Percentiles rank a stretch among this genome's conserved stretches.
Conservation (phyloP, 2,113 vertebrate genomes). For the Eupsittula cactorum region DNA sequence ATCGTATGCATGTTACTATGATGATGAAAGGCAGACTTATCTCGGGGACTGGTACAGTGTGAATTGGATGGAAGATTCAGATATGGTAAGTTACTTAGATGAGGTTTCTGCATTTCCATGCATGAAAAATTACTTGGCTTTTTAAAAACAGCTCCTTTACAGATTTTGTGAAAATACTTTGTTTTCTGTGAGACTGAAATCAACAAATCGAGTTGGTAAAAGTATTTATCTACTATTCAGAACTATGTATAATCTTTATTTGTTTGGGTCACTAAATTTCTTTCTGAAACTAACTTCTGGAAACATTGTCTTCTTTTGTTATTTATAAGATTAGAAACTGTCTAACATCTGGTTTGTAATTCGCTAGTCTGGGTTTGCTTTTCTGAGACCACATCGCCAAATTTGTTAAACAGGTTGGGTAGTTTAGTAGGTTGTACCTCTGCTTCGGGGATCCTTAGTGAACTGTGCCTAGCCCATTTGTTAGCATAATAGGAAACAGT, state of each 20-base stretch:
- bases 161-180: neutral
- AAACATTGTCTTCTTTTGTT: neutral
- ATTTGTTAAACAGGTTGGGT: neutral
- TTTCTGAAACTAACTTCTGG: neutral
- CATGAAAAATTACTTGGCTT: neutral
- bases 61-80: conserved; percentile 99
- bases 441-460: neutral
- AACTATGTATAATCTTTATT: neutral
- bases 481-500: neutral
- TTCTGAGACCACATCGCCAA: neutral
- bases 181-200: neutral
- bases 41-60: conserved; percentile 98
- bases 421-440: neutral
- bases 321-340: neutral
- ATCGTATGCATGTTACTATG: conserved; percentile 95
- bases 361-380: neutral
- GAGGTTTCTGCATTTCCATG: neutral
- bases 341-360: neutral
- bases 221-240: neutral
- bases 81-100: conserved; percentile 77
- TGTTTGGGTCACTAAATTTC: neutral
- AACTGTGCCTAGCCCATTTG: neutral
- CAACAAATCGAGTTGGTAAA: neutral
- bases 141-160: neutral
- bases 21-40: conserved; percentile 87